Evolutionary conservation across 2,797 vertebrate genomes (phyloP).

Genomic region (Mus spretus): DNA sequence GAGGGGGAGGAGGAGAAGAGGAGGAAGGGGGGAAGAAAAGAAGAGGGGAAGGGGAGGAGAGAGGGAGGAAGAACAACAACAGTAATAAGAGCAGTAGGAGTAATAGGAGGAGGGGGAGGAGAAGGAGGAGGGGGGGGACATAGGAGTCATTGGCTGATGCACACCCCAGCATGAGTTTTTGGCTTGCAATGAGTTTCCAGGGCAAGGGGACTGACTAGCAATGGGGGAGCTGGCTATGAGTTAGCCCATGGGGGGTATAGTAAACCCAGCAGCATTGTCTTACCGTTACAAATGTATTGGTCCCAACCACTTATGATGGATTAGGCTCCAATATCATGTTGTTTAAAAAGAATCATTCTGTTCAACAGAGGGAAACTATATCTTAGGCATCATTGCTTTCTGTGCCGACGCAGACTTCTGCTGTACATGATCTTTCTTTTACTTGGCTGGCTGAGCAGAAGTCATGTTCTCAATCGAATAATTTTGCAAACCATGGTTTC

Average conservation of each 20-base stretch:
- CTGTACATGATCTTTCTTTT: background rate
- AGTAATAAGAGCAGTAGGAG: background rate
- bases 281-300: background rate
- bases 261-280: background rate
- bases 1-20: too few relatives aligned
- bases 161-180: background rate
- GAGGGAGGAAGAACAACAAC: too few relatives aligned
- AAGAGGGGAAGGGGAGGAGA: too few relatives aligned
- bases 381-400: conserved; percentile 27
- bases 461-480: conserved; percentile 22
- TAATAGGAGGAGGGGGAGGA: too few relatives aligned
- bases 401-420: background rate
- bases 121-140: background rate
- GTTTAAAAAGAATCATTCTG: background rate
- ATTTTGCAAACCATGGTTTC: conserved; percentile 20
- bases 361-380: background rate
- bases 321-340: background rate
- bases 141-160: background rate
- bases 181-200: conserved; percentile 1
- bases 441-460: conserved; percentile 43
- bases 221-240: background rate
- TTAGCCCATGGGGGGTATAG: background rate
- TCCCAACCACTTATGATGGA: background rate
- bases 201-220: background rate
- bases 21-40: too few relatives aligned